A percentile compares a stretch with the other conserved stretches of the same genome.
These are phyloP conservation scores for Glossophaga mutica DNA, from an alignment of 2,797 vertebrate genomes.

Conservation along the genomic window DNA sequence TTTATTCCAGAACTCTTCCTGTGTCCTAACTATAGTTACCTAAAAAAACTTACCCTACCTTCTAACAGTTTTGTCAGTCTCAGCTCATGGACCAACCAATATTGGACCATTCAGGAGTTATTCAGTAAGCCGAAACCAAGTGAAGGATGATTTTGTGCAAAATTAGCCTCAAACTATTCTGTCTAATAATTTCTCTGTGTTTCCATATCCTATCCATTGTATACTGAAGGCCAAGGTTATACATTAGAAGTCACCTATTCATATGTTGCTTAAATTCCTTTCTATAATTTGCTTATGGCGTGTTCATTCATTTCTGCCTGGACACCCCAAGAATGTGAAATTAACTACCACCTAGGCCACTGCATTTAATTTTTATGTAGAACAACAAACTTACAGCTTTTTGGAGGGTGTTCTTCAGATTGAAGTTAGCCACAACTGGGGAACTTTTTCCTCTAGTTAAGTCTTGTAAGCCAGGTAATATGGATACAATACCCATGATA, in stretches of 20 bases:
- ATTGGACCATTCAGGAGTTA: neutral
- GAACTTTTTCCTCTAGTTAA: neutral
- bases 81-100: neutral
- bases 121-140: neutral
- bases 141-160: neutral
- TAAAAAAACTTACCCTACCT: neutral
- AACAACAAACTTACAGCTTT: neutral
- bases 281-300: neutral
- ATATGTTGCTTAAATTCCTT: neutral
- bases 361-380: neutral
- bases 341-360: neutral
- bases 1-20: conserved; percentile 1
- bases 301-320: neutral
- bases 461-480: neutral
- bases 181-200: neutral
- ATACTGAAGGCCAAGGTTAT: neutral
- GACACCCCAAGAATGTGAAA: neutral
- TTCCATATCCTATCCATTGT: neutral
- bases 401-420: neutral
- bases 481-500: neutral
- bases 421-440: neutral
- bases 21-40: neutral
- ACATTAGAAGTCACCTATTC: neutral
- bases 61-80: neutral
- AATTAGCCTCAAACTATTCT: neutral